phyloP scores from a whole-genome alignment of 2,113 vertebrate species.

The Neogale vison region DNA sequence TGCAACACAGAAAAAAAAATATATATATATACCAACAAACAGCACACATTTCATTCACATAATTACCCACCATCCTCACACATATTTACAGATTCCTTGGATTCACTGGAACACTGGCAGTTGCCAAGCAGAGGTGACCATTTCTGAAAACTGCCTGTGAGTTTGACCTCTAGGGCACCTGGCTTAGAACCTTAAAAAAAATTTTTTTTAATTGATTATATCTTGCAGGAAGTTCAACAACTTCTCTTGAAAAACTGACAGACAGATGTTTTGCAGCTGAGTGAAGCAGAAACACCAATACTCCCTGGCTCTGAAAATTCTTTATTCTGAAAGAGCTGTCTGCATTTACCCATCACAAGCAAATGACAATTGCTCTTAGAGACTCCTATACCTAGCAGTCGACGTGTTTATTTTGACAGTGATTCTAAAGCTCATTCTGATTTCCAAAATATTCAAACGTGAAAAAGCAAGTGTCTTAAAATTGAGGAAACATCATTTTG shows the following conservation, averaged over 20 bases:
- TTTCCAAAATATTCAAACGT: conserved; percentile 41
- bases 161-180: neutral
- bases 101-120: neutral
- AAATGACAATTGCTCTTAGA: conserved; percentile 35
- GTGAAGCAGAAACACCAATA: conserved; percentile 37
- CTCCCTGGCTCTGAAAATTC: conserved; percentile 39
- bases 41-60: neutral
- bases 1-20: neutral
- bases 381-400: neutral
- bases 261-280: conserved; percentile 60
- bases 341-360: conserved; percentile 23
- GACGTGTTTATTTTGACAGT: conserved; percentile 62
- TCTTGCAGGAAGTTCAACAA: conserved; percentile 15
- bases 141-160: neutral
- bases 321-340: conserved; percentile 44
- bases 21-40: neutral
- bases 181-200: neutral
- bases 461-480: conserved; percentile 19
- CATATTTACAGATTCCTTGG: neutral
- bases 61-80: neutral
- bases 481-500: neutral
- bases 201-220: conserved; percentile 31
- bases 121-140: neutral
- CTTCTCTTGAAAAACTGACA: conserved; percentile 33
- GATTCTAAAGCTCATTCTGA: conserved; percentile 47